Evolutionary conservation across 2,888 invertebrate species (phyloP), one percentile per base, ranked within the genome.

Genomic region (Agrotis ipsilon): DNA sequence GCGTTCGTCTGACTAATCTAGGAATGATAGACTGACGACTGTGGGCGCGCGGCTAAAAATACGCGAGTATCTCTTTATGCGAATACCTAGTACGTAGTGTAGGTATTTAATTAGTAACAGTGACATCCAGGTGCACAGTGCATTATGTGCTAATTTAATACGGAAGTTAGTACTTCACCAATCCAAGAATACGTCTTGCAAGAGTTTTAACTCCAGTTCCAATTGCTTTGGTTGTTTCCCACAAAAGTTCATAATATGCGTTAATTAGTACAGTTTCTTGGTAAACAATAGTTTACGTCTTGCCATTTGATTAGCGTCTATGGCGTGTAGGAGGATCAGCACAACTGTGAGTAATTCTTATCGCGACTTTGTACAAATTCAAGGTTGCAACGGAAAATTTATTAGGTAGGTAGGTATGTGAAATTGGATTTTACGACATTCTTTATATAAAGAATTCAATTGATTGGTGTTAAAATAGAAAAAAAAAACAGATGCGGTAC

Each of bases 371-470:
- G 67, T 75, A 85, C 77, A 84, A 72, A 81, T 85, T 87, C 90
- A 93, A 92, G 92, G 94, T 89, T 89, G 81, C 78, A 78, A 83
- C 88, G 92, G 92, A 91, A 93, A 93, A 92, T 91, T 92, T 91
- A 89, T 80, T 75, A 14, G 27, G 55, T 11, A 64, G 66, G 68
- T 69, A 14, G 18, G 32, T 11, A 64, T 68, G 43, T 49, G 63
- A 66, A 74, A 72, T 78, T 21, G 43, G 27, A 55, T 83, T 76
- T 76, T 46, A 60, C 58, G 27, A 70, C 59, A 65, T 66, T 78
- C 18, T 18, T 59, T 19, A 24, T 39, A n/a, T n/a, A n/a, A n/a
- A 45, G 14, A 60, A 52, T 55, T 32, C 32, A 55, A 55, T 67
- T 76, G 19, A 75, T 67, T 32, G 13, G 14, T 32, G 43, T 49